Conservation (phyloP, 1,140 invertebrate genomes). For the Brachionus sp. region DNA sequence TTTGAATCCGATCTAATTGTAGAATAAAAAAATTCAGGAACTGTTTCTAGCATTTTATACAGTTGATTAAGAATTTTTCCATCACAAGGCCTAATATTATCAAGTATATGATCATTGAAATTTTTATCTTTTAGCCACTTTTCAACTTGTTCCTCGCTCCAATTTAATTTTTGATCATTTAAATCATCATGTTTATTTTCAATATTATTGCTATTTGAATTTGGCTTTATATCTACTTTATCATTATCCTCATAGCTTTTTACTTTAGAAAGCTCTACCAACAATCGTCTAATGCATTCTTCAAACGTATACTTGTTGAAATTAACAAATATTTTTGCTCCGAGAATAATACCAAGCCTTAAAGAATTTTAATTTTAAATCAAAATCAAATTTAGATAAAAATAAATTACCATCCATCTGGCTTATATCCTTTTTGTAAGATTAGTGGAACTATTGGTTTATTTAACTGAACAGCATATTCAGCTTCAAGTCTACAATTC, state of each 20-base stretch:
- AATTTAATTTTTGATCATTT: neutral
- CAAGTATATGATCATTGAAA: neutral
- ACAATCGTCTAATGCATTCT: neutral
- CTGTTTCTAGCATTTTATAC: constrained; percentile 12
- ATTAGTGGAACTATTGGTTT: constrained; percentile 53
- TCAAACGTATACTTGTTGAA: constrained; percentile 20
- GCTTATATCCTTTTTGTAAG: constrained; percentile 51
- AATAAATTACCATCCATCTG: constrained; percentile 52
- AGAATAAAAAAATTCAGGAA: constrained; percentile 47
- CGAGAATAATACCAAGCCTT: constrained; percentile 37
- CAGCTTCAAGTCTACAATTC: constrained; percentile 50
- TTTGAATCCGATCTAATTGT: constrained; percentile 21
- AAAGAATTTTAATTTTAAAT: neutral
- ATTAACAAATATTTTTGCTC: constrained; percentile 39
- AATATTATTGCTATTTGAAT: neutral
- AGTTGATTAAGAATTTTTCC: constrained; percentile 46
- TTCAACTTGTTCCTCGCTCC: constrained; percentile 14
- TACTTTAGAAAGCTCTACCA: neutral
- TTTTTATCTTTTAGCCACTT: constrained; percentile 3
- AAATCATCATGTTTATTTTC: neutral
- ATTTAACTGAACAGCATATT: constrained; percentile 52
- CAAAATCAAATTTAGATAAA: neutral
- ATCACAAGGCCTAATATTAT: constrained; percentile 38
- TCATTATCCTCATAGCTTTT: neutral
- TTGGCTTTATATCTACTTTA: neutral